phyloP scores from a whole-genome alignment of 2,888 invertebrate species.

The Luperina nickerlii region DNA sequence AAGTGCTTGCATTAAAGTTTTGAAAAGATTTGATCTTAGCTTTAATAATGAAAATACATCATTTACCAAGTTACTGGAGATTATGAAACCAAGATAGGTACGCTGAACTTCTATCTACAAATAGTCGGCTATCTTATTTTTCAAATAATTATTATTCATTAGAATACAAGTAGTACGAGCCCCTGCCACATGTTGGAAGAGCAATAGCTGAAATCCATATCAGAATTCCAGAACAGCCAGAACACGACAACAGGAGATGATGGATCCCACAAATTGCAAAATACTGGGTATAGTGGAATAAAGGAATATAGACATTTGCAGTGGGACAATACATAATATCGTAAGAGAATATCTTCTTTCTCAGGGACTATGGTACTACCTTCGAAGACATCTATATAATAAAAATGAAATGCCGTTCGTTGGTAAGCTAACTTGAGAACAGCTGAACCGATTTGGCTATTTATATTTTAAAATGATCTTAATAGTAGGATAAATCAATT shows the following conservation, averaged over 20 bases:
- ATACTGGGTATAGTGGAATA: background rate
- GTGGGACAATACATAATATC: too few relatives aligned
- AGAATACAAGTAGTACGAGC: background rate
- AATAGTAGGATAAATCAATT: too few relatives aligned
- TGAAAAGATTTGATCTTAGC: slow-evolving; percentile 13
- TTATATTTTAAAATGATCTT: too few relatives aligned
- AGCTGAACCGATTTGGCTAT: too few relatives aligned
- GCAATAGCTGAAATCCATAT: background rate
- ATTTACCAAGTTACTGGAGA: background rate
- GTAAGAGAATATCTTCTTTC: background rate
- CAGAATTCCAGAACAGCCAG: background rate
- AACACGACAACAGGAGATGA: background rate
- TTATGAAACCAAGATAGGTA: background rate
- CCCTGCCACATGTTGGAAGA: background rate
- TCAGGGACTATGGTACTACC: background rate
- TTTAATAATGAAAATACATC: background rate
- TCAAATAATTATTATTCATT: background rate
- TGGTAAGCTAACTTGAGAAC: too few relatives aligned
- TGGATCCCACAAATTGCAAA: background rate
- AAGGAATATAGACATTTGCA: background rate
- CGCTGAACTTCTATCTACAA: background rate
- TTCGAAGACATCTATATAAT: background rate
- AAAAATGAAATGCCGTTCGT: too few relatives aligned
- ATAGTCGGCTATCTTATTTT: background rate
- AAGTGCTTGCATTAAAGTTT: slow-evolving; percentile 10